Evolutionary conservation across 2,113 vertebrate genomes (phyloP).

Genomic region (Parus major): DNA sequence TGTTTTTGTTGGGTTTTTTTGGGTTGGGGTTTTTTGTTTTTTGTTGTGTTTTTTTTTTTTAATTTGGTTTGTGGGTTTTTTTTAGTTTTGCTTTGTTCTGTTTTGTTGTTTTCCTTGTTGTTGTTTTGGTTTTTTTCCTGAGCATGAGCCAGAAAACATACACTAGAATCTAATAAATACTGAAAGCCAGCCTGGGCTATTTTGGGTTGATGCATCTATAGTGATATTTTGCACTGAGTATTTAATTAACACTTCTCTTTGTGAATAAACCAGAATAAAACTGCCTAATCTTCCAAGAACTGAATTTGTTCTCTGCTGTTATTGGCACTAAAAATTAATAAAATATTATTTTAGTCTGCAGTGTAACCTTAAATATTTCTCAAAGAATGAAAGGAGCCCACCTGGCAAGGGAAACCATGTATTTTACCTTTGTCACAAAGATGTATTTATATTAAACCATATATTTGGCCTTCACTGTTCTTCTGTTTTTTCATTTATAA

Average conservation of each 20-base stretch:
- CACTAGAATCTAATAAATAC: not conserved
- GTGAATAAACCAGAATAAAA: conserved; percentile 5
- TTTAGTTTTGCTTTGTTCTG: not conserved
- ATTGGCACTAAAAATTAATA: not conserved
- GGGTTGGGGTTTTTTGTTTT: not conserved
- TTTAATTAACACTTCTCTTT: conserved; percentile 7
- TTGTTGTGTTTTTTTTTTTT: not conserved
- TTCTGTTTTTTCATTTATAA: not conserved
- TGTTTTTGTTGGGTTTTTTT: not conserved
- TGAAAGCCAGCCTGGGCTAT: not conserved
- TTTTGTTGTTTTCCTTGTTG: no score
- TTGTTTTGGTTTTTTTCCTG: not conserved
- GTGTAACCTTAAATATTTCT: not conserved
- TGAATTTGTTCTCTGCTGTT: not conserved
- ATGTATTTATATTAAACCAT: not conserved
- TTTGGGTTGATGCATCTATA: not conserved
- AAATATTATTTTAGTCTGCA: not conserved
- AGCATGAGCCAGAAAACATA: not conserved
- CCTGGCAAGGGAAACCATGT: not conserved
- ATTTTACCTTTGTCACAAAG: not conserved
- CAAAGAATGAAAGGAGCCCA: not conserved
- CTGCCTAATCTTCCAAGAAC: not conserved
- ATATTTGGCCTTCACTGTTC: not conserved
- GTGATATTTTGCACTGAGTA: not conserved
- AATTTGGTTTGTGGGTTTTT: not conserved